A percentile compares a stretch with the other conserved stretches of the same genome.
phyloP scores from a whole-genome alignment of 2,113 vertebrate genomes.

The Rhinogobius similis region DNA sequence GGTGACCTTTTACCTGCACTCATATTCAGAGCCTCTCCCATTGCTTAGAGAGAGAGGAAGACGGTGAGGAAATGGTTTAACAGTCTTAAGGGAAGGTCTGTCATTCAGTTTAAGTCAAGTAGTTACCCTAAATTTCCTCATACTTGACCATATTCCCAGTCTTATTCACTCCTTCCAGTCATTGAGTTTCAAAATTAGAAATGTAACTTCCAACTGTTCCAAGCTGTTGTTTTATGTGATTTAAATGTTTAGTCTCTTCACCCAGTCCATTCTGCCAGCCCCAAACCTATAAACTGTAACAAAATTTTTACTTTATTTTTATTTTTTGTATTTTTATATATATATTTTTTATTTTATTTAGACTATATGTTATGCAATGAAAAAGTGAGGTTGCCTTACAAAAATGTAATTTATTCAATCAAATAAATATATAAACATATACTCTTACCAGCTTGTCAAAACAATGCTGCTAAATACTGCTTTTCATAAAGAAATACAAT shows the following conservation, averaged over 20 bases:
- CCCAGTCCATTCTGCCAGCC: not conserved
- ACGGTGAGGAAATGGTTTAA: conserved; percentile 45
- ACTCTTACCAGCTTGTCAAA: no score
- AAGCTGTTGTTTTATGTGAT: not conserved
- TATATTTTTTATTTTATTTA: no score
- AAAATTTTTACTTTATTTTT: no score
- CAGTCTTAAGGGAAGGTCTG: conserved; percentile 7
- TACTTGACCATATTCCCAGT: conserved; percentile 29
- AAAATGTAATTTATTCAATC: not conserved
- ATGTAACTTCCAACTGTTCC: not conserved
- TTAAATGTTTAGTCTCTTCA: not conserved
- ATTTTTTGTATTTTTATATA: no score
- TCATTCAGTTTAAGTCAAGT: not conserved
- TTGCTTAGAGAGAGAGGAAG: conserved; percentile 27
- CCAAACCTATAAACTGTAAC: not conserved
- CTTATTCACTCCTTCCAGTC: conserved; percentile 6
- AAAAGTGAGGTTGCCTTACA: no score
- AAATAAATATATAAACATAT: no score
- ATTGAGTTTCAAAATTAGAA: not conserved
- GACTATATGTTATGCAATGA: no score
- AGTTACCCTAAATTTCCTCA: conserved; percentile 35
- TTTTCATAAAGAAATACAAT: no score
- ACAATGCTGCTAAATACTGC: no score
- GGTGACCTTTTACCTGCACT: conserved; percentile 56
- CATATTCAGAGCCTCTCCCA: conserved; percentile 5